Evolutionary conservation across 2,113 vertebrate genomes (phyloP).

Genomic region (Macquaria australasica): DNA sequence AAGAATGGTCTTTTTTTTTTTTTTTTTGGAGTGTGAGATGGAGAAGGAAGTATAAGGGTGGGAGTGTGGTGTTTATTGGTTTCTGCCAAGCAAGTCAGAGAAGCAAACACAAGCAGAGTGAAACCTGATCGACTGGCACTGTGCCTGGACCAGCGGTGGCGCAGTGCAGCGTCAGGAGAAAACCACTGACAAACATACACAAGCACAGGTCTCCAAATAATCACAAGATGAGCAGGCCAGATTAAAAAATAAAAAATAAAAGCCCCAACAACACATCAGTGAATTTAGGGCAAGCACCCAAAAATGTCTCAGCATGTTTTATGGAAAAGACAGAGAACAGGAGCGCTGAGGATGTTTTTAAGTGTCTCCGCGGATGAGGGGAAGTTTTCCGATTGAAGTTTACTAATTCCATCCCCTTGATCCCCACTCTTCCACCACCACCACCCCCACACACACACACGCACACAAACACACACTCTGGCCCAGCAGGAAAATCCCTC

Average conservation of each 20-base stretch:
- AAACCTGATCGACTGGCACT: constrained; percentile 78
- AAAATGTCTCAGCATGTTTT: constrained; percentile 35
- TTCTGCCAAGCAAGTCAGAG: constrained; percentile 78
- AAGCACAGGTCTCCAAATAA: constrained; percentile 68
- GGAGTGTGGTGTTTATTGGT: constrained; percentile 82
- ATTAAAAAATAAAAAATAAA: constrained; percentile 36
- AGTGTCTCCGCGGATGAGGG: constrained; percentile 51
- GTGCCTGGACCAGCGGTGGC: constrained; percentile 58
- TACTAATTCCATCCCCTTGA: constrained; percentile 69
- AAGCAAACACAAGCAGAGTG: constrained; percentile 79
- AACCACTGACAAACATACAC: constrained; percentile 74
- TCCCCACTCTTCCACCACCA: constrained; percentile 50
- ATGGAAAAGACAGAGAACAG: background rate
- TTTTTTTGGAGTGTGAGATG: constrained; percentile 6
- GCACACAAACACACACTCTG: constrained; percentile 45
- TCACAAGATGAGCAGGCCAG: constrained; percentile 64
- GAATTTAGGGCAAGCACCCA: background rate
- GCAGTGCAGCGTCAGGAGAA: constrained; percentile 53
- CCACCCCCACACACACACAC: constrained; percentile 31
- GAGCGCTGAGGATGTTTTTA: constrained; percentile 23
- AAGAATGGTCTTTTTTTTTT: constrained; percentile 50
- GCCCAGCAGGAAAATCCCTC: constrained; percentile 80
- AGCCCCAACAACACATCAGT: constrained; percentile 7
- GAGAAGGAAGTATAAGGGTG: constrained; percentile 58
- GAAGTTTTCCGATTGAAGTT: constrained; percentile 72